Evolutionary conservation across 2,113 vertebrate genomes (phyloP), one percentile per base, ranked within the genome.

Genomic region (Acrocephalus arundinaceus): DNA sequence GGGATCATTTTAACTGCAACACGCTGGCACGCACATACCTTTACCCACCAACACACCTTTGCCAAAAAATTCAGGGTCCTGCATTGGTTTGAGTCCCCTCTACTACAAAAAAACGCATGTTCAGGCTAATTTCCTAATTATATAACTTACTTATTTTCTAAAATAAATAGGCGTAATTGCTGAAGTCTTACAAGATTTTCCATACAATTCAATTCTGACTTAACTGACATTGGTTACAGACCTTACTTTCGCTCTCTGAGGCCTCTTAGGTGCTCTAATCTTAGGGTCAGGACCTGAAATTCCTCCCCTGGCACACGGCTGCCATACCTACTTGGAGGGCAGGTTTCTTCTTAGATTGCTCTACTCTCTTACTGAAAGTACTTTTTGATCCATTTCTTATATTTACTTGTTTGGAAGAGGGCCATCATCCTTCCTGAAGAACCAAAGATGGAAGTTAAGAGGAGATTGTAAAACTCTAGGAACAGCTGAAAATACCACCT

Each of bases 21-120:
- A 51, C 0, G 0, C 14, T 79, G 49, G n/a, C 18, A 30, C 0
- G 1, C 21, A 33, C 0, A 0, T 20, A 13, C 31, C 10, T 87
- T 76, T 43, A 45, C 21, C 18, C 48, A 9, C 21, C 71, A 81
- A 37, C 0, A 1, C 30, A 77, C 18, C 14, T 74, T 70, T 57
- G n/a, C 30, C 13, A 82, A 67, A 61, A 81, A 19, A 24, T 24
- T 82, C 66, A 41, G 8, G 2, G 12, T 43, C 33, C 10, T 61
- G 33, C 12, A 61, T 15, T 61, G 52, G 25, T 57, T 78, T 61
- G 33, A 81, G 33, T 28, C 9, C 46, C 49, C 16, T 20, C 74
- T 25, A 51, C n/a, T 41, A n/a, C 15, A 31, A 37, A 33, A 15
- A 22, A 57, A 71, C 13, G 9, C 11, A 67, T 1, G 0, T 11